phyloP scores from a whole-genome alignment of 2,888 invertebrate genomes.

The Boloria selene region DNA sequence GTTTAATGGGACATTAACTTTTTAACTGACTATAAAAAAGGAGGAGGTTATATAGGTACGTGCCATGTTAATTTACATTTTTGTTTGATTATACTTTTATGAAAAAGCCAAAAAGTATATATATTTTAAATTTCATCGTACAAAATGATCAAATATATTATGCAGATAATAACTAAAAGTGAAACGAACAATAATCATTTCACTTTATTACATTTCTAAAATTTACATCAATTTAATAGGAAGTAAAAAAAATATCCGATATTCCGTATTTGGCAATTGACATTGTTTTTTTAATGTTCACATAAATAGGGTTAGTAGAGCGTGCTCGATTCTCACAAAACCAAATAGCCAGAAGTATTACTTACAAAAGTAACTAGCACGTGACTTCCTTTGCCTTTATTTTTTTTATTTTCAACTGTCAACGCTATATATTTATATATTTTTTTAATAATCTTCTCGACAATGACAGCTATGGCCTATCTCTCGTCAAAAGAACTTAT shows the following conservation, averaged over 20 bases:
- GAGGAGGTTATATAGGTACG: no score
- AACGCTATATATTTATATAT: background rate
- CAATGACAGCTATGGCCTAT: no score
- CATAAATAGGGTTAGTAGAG: slow-evolving; percentile 21
- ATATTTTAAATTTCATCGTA: no score
- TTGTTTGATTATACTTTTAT: no score
- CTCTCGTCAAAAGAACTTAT: no score
- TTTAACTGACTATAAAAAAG: no score
- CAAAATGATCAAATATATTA: no score
- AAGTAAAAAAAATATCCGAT: slow-evolving; percentile 3
- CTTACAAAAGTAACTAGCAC: slow-evolving; percentile 16
- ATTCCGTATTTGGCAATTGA: slow-evolving; percentile 20
- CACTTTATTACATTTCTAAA: background rate
- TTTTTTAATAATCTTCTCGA: background rate
- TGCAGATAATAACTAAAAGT: no score
- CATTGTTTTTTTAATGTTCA: slow-evolving; percentile 17
- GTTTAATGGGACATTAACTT: no score
- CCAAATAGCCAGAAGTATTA: slow-evolving; percentile 11
- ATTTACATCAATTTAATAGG: slow-evolving; percentile 5
- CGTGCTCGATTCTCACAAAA: slow-evolving; percentile 16
- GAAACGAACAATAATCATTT: background rate
- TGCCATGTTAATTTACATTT: no score
- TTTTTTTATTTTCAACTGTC: background rate
- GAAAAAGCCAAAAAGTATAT: no score
- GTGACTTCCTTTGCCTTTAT: slow-evolving; percentile 18